A percentile compares a stretch with the other conserved stretches of the same genome.
phyloP scores from a whole-genome alignment of 1,140 invertebrate genomes.

The Steinernema feltiae region DNA sequence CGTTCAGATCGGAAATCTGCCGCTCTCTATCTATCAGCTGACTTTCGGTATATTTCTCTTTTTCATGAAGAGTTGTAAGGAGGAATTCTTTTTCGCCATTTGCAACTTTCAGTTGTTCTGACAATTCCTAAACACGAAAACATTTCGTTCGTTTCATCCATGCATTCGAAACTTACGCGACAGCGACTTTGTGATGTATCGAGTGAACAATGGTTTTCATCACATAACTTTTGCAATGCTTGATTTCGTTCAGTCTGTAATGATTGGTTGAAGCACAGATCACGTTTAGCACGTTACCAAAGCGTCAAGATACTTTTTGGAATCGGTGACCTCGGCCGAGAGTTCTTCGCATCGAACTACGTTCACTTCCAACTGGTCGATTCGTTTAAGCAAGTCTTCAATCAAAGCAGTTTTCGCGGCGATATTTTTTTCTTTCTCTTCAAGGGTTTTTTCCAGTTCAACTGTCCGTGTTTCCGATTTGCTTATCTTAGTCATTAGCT shows the following conservation, averaged over 20 bases:
- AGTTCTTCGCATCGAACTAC: not conserved
- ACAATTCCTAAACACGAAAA: not conserved
- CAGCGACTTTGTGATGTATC: too few species aligned
- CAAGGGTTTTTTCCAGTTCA: not conserved
- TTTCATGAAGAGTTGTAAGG: not conserved
- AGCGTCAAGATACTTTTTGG: not conserved
- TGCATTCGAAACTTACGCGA: too few species aligned
- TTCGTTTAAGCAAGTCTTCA: conserved; percentile 6
- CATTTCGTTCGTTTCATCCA: too few species aligned
- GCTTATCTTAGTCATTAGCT: conserved; percentile 1
- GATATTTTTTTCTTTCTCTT: conserved; percentile 17
- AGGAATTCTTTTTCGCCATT: not conserved
- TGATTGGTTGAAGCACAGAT: too few species aligned
- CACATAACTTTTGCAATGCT: too few species aligned
- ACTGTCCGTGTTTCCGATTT: not conserved
- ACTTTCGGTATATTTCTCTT: not conserved
- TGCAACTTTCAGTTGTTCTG: not conserved
- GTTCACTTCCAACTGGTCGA: not conserved
- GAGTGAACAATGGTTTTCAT: too few species aligned
- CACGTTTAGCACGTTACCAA: too few species aligned
- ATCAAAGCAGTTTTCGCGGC: not conserved
- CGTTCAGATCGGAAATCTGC: not conserved
- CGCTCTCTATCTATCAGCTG: not conserved
- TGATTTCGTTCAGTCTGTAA: too few species aligned
- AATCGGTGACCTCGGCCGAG: not conserved